phyloP scores from a whole-genome alignment of 1,140 invertebrate genomes.

The Halyomorpha halys region DNA sequence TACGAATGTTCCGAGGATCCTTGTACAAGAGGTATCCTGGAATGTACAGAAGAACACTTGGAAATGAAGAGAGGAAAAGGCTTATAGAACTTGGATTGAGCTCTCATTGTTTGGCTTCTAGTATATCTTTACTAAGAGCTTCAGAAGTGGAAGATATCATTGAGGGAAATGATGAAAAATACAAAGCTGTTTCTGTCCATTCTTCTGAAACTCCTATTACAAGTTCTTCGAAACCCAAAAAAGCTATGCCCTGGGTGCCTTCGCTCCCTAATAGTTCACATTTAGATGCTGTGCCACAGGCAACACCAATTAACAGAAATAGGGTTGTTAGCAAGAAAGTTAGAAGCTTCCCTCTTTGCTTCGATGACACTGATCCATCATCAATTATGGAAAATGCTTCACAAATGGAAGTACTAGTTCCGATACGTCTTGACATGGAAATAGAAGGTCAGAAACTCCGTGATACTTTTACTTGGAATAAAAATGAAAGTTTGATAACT shows the following conservation, averaged over 20 bases:
- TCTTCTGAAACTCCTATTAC: slow-evolving; percentile 69
- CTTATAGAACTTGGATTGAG: slow-evolving; percentile 82
- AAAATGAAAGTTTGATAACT: slow-evolving; percentile 94
- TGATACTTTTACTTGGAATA: slow-evolving; percentile 99
- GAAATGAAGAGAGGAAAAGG: slow-evolving; percentile 92
- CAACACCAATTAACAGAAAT: slow-evolving; percentile 93
- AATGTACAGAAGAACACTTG: slow-evolving; percentile 87
- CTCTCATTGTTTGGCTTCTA: slow-evolving; percentile 88
- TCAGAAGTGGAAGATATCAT: slow-evolving; percentile 97
- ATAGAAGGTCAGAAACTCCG: slow-evolving; percentile 96
- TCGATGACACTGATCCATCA: slow-evolving; percentile 91
- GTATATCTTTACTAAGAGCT: slow-evolving; percentile 84
- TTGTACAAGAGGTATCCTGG: slow-evolving; percentile 98
- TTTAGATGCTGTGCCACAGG: slow-evolving; percentile 97
- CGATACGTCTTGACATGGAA: slow-evolving; percentile 98
- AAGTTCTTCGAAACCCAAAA: slow-evolving; percentile 74
- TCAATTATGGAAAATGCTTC: slow-evolving; percentile 85
- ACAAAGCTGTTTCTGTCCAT: slow-evolving; percentile 84
- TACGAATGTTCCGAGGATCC: slow-evolving; percentile 92
- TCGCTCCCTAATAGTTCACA: slow-evolving; percentile 96
- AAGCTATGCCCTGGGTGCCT: slow-evolving; percentile 80
- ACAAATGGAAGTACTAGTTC: slow-evolving; percentile 85
- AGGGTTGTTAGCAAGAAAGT: slow-evolving; percentile 83
- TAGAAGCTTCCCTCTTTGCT: slow-evolving; percentile 90
- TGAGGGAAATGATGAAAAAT: slow-evolving; percentile 96